Conservation (phyloP, 2,113 vertebrate genomes). For the Origma solitaria region DNA sequence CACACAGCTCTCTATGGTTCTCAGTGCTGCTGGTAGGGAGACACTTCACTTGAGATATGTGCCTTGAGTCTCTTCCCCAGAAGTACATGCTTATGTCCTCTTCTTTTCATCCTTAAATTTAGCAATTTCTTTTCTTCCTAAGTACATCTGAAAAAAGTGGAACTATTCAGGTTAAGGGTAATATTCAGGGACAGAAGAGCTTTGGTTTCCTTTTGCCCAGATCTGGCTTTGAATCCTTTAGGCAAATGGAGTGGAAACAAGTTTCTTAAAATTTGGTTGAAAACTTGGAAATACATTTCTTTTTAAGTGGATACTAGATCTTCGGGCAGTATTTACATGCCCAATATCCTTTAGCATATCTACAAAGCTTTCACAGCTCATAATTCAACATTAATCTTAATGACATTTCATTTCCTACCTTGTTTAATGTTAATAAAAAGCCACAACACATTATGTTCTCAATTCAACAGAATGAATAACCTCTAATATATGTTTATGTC, state of each 20-base stretch:
- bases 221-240: not conserved
- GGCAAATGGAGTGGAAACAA: not conserved
- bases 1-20: not conserved
- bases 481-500: not conserved
- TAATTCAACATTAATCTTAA: not conserved
- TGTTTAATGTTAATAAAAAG: conserved; percentile 22
- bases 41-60: not conserved
- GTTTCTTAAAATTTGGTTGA: not conserved
- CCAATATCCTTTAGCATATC: not conserved
- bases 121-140: not conserved
- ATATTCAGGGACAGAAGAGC: not conserved
- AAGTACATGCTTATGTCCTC: not conserved
- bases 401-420: not conserved
- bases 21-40: not conserved
- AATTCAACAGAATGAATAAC: conserved; percentile 1
- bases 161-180: not conserved
- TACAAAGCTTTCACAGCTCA: conserved; percentile 3
- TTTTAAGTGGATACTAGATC: not conserved
- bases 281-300: not conserved
- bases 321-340: not conserved
- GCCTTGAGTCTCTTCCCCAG: not conserved
- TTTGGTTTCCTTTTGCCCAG: not conserved
- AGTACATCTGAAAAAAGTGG: not conserved
- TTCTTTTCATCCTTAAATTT: not conserved
- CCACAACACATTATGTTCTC: not conserved